Evolutionary conservation across 2,888 invertebrate genomes (phyloP).

Genomic region (Siphlonurus alternatus): DNA sequence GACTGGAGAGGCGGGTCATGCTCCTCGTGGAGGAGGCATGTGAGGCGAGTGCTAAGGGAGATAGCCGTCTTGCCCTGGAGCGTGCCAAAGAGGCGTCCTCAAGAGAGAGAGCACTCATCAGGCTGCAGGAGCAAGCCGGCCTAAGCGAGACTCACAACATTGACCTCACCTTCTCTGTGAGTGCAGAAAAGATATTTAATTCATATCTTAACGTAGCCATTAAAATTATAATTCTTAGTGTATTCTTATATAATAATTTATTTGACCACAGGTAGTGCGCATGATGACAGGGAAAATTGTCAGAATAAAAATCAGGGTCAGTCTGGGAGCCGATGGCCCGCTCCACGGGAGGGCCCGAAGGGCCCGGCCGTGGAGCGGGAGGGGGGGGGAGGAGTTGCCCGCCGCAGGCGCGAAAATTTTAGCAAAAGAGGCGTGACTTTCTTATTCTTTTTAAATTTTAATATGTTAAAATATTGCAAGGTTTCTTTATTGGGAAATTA

Average conservation of each 20-base stretch:
- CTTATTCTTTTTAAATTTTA: no score
- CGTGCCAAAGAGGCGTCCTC: conserved; percentile 95
- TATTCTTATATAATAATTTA: not conserved
- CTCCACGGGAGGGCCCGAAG: no score
- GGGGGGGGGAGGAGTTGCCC: no score
- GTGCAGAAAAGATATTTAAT: conserved; percentile 1
- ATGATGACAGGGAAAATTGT: no score
- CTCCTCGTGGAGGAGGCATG: conserved; percentile 5
- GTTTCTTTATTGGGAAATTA: no score
- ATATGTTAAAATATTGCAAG: no score
- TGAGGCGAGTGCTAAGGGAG: conserved; percentile 20
- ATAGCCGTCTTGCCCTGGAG: conserved; percentile 43
- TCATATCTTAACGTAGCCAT: not conserved
- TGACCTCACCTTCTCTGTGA: conserved; percentile 87
- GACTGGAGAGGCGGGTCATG: conserved; percentile 2
- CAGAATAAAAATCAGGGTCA: no score
- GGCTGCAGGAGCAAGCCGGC: conserved; percentile 81
- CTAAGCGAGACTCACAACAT: conserved; percentile 83
- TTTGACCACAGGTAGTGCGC: no score
- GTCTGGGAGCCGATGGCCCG: no score
- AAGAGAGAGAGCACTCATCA: conserved; percentile 74
- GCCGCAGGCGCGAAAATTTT: no score
- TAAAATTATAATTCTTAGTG: not conserved
- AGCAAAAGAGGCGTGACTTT: no score
- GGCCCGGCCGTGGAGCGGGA: no score